Conservation (phyloP, 2,888 invertebrate genomes). For the Sarcophaga carnaria region DNA sequence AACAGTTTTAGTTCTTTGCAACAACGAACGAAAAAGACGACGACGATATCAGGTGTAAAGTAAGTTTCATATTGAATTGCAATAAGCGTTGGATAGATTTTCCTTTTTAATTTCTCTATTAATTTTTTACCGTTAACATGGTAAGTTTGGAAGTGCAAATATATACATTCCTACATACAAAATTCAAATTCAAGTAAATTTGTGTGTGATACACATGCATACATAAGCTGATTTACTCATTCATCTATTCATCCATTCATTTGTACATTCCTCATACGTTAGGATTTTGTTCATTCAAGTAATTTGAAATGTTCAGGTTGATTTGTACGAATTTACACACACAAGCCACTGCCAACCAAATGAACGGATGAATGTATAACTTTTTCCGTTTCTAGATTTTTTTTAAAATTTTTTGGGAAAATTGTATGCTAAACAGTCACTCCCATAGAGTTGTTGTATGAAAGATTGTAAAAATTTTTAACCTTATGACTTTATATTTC, state of each 20-base stretch:
- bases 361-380: background rate
- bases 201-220: background rate
- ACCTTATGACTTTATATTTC: conserved; percentile 47
- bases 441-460: background rate
- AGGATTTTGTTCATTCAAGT: conserved; percentile 49
- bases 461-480: conserved; percentile 29
- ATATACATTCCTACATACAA: conserved; percentile 15
- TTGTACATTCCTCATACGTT: background rate
- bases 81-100: conserved; percentile 12
- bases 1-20: conserved; percentile 20
- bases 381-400: background rate
- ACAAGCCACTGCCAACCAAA: background rate
- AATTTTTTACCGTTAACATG: conserved; percentile 1
- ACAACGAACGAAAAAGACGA: too few relatives aligned
- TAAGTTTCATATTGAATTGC: conserved; percentile 34
- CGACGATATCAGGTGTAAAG: conserved; percentile 15
- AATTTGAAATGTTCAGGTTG: conserved; percentile 53
- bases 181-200: background rate
- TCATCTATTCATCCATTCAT: background rate
- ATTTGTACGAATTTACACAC: conserved; percentile 35
- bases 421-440: background rate
- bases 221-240: background rate
- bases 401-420: conserved; percentile 9
- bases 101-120: background rate
- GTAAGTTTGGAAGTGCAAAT: conserved; percentile 4